These are phyloP conservation scores for Eurypyga helias DNA, from an alignment of 2,113 vertebrate genomes.

Conservation along the genomic window DNA sequence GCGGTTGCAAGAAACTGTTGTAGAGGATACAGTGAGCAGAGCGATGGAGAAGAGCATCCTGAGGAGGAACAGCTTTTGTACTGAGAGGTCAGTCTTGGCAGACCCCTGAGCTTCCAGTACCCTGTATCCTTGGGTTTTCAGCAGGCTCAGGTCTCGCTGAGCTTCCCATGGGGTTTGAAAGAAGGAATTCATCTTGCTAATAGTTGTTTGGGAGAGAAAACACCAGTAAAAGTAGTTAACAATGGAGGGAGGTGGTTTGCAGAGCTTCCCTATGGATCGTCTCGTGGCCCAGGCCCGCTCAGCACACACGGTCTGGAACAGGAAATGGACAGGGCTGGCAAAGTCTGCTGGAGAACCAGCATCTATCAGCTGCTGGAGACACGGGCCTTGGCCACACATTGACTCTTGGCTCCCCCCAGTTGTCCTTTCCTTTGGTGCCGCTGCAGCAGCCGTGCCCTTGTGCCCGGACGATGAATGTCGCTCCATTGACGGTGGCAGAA, in stretches of 20 bases:
- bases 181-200: not conserved
- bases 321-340: not conserved
- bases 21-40: not conserved
- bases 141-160: not conserved
- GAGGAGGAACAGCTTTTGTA: not conserved
- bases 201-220: not conserved
- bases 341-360: not conserved
- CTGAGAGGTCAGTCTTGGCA: not conserved
- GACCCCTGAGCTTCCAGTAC: not conserved
- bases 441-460: not conserved
- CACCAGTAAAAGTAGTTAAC: accelerated
- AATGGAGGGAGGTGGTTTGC: not conserved
- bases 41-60: not conserved
- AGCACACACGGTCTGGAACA: not conserved
- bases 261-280: not conserved
- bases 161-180: not conserved
- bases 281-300: not conserved
- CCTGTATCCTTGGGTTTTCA: not conserved
- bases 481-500: accelerated
- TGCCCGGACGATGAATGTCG: accelerated
- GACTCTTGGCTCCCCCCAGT: not conserved
- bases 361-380: not conserved
- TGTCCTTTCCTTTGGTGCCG: not conserved
- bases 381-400: not conserved
- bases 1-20: not conserved